phyloP scores from a whole-genome alignment of 2,797 vertebrate species.

The Furcifer pardalis region DNA sequence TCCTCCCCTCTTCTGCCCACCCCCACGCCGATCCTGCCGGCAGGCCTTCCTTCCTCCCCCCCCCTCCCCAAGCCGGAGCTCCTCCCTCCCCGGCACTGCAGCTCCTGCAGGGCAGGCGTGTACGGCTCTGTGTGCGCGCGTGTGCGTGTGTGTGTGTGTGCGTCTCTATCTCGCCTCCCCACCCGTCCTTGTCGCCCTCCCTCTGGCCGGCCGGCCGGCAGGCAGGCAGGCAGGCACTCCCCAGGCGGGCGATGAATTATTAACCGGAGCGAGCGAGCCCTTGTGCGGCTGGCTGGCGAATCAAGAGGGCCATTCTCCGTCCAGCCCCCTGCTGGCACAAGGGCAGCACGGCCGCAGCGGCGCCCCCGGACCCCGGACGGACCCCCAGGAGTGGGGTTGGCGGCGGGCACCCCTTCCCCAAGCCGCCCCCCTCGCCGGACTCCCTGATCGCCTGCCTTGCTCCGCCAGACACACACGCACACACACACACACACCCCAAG shows the following conservation, averaged over 20 bases:
- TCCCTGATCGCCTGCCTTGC: no score
- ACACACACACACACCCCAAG: no score
- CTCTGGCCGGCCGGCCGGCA: not conserved
- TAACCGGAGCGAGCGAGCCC: not conserved
- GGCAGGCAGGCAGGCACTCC: no score
- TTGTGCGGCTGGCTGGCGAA: not conserved
- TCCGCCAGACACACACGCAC: not conserved
- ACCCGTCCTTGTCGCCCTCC: not conserved
- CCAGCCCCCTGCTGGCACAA: not conserved
- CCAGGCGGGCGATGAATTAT: not conserved
- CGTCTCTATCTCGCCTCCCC: conserved; percentile 3
- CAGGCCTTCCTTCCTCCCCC: not conserved
- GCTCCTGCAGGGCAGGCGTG: not conserved
- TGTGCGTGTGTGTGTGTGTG: not conserved
- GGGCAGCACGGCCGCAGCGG: not conserved
- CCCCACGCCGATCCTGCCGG: not conserved
- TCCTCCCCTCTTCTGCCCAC: not conserved
- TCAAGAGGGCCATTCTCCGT: not conserved
- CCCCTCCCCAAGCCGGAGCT: not conserved
- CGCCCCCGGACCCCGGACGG: no score
- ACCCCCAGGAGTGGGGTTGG: no score
- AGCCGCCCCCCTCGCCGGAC: not conserved
- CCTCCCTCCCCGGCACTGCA: conserved; percentile 8
- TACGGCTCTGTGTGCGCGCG: not conserved
- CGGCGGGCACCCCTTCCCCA: no score